These are phyloP conservation scores for Drosophila serrata DNA, from an alignment of 1,140 invertebrate genomes.

Conservation along the genomic window DNA sequence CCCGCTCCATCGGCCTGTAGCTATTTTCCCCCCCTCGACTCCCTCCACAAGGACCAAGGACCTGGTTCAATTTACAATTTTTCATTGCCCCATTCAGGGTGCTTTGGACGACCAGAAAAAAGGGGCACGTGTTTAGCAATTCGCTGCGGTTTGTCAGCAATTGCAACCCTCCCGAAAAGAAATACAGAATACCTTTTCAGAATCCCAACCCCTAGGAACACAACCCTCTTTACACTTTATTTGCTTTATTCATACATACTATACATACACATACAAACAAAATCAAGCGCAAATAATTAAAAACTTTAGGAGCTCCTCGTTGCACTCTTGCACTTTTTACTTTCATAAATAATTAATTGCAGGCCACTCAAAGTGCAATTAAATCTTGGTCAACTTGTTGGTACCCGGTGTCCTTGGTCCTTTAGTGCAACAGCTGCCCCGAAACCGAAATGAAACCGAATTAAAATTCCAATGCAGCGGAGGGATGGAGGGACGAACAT, in stretches of 20 bases:
- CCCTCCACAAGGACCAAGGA: background rate
- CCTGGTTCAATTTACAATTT: slow-evolving; percentile 69
- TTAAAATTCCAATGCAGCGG: slow-evolving; percentile 77
- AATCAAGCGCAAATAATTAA: slow-evolving; percentile 71
- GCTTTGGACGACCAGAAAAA: slow-evolving; percentile 42
- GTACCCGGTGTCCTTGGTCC: slow-evolving; percentile 36
- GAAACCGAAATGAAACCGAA: slow-evolving; percentile 66
- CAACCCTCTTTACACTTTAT: slow-evolving; percentile 12
- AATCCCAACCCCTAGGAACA: background rate
- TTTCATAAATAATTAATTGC: slow-evolving; percentile 80
- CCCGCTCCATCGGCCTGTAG: background rate
- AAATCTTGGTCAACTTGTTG: slow-evolving; percentile 81
- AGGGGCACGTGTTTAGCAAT: slow-evolving; percentile 72
- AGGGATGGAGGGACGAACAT: slow-evolving; percentile 14
- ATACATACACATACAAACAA: slow-evolving; percentile 25
- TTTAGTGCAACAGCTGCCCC: slow-evolving; percentile 66
- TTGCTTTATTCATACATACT: slow-evolving; percentile 2
- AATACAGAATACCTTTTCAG: slow-evolving; percentile 11
- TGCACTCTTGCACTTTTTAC: slow-evolving; percentile 29
- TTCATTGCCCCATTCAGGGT: slow-evolving; percentile 68
- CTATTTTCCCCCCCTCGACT: slow-evolving; percentile 5
- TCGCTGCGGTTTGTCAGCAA: slow-evolving; percentile 73
- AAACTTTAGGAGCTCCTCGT: slow-evolving; percentile 61
- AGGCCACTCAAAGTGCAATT: slow-evolving; percentile 80
- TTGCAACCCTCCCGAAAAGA: slow-evolving; percentile 52